These are phyloP conservation scores for Syrmaticus mikado DNA, from an alignment of 2,113 vertebrate genomes.

Conservation along the genomic window DNA sequence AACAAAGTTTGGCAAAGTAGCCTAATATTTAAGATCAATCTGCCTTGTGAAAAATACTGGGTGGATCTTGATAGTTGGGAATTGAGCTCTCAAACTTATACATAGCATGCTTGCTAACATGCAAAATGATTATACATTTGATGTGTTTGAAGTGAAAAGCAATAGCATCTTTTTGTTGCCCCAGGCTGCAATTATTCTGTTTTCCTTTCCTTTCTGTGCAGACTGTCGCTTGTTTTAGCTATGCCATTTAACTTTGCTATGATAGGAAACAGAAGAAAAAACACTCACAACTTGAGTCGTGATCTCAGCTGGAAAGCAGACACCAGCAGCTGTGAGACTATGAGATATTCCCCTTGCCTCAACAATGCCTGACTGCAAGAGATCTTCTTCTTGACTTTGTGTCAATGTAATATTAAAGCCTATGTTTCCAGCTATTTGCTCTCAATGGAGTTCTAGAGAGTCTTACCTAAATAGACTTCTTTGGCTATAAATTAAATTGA, in stretches of 20 bases:
- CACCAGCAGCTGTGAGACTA: not conserved
- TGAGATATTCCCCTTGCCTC: not conserved
- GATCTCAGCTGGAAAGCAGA: constrained; percentile 6
- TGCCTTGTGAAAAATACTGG: not conserved
- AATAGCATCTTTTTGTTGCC: not conserved
- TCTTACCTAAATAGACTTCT: not conserved
- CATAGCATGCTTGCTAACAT: not conserved
- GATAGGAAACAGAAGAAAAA: not conserved
- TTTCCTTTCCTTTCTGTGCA: not conserved
- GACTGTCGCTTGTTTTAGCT: not conserved
- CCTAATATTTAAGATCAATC: not conserved
- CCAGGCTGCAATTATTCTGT: not conserved
- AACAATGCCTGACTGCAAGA: not conserved
- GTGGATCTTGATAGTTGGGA: not conserved
- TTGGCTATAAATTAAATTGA: not conserved
- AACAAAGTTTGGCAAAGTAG: not conserved
- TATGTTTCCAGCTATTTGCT: constrained; percentile 15
- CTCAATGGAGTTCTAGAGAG: not conserved
- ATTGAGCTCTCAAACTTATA: not conserved
- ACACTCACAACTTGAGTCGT: not conserved
- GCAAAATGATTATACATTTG: not conserved
- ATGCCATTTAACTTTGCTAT: not conserved
- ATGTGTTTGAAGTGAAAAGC: not conserved
- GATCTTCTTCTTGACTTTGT: not conserved
- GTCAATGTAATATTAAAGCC: not conserved